Evolutionary conservation across 2,797 vertebrate genomes (phyloP), one percentile per base, ranked within the genome.

Genomic region (Dipus sagitta): DNA sequence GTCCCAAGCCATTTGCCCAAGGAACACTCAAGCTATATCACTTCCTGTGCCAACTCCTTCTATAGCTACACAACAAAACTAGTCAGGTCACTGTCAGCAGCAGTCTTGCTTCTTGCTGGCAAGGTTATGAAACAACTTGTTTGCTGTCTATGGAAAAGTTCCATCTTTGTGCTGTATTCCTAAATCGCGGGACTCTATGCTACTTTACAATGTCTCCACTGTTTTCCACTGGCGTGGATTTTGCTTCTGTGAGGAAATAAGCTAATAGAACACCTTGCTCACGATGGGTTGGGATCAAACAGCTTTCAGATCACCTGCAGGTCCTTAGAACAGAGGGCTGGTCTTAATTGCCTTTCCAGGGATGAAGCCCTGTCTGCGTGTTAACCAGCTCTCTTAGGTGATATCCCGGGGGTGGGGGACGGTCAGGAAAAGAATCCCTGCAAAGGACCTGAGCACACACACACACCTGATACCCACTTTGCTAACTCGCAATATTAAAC

Each of bases 201-300:
- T 26, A 1, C 6, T 47, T 52, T 6, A 38, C 8, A 26, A 0
- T 3, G 6, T 62, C 30, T 14, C 1, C 42, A 1, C 0, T 3
- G 10, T n/a, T 12, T 83, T 26, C 32, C 21, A 0, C 13, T 71
- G 38, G 28, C 1, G 24, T 18, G 26, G 47, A 4, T 34, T 28
- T 58, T 76, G 47, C 24, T 70, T 75, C 58, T 0, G 0, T 0
- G 26, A 62, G 32, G 47, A 38, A 68, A 34, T 21, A 14, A 28
- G 47, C 13, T 12, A 1, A n/a, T 4, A 20, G n/a, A 52, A 4
- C 38, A 23, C 2, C 68, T 15, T 28, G 13, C 34, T 15, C 62
- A 2, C 14, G 30, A 1, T 28, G 89, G 23, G 17, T 15, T 42
- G 3, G 8, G 15, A 24, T 9, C 13, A 17, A 17, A 34, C 54